Conservation (phyloP, 2,113 vertebrate species). For the Corythoichthys intestinalis region DNA sequence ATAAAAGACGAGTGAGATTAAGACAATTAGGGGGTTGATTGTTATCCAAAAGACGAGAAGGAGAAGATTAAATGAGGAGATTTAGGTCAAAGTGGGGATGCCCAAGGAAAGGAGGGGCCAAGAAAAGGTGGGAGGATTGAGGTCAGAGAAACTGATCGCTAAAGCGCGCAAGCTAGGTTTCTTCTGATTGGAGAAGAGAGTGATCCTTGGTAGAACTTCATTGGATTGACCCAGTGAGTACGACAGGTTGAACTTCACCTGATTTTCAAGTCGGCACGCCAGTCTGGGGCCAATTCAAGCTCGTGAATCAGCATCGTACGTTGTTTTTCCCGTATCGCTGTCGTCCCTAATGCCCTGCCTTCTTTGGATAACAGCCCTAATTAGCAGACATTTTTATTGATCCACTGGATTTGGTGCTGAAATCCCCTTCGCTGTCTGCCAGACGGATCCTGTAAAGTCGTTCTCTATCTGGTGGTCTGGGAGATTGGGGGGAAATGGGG, state of each 20-base stretch:
- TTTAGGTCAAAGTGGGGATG: constrained; percentile 73
- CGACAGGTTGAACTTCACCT: constrained; percentile 36
- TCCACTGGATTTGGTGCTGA: constrained; percentile 65
- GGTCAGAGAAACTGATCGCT: constrained; percentile 66
- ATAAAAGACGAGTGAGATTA: constrained; percentile 70
- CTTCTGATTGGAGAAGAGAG: constrained; percentile 34
- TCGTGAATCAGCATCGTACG: constrained; percentile 50
- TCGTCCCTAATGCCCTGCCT: neutral
- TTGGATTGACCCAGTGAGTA: neutral
- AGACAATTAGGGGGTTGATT: constrained; percentile 72
- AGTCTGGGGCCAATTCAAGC: constrained; percentile 50
- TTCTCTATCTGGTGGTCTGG: constrained; percentile 39
- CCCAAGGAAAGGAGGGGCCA: constrained; percentile 28
- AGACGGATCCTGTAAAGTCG: constrained; percentile 69
- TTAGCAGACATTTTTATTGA: constrained; percentile 74
- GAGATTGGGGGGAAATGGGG: neutral
- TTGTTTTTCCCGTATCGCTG: constrained; percentile 22
- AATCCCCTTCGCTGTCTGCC: constrained; percentile 65
- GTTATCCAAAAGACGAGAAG: constrained; percentile 62
- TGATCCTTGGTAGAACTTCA: constrained; percentile 20
- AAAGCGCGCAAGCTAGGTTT: constrained; percentile 10
- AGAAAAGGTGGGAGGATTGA: constrained; percentile 45
- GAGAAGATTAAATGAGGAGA: constrained; percentile 70
- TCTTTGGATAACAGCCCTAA: constrained; percentile 44
- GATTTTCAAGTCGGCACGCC: constrained; percentile 26